These are phyloP conservation scores for Callorhinus ursinus DNA, from an alignment of 2,113 vertebrate species.

Conservation along the genomic window DNA sequence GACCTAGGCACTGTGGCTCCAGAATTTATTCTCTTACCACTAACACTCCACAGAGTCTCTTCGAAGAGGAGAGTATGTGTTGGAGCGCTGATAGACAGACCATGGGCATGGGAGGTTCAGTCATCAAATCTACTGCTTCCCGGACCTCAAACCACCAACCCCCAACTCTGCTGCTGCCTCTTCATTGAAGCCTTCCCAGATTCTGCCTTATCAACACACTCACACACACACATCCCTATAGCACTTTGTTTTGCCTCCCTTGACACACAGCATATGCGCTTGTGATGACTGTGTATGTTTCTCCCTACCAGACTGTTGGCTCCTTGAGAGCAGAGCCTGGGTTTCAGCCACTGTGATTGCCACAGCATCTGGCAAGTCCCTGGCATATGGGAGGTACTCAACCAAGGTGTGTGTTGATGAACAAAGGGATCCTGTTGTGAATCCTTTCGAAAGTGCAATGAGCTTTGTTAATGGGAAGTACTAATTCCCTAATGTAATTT, in stretches of 20 bases:
- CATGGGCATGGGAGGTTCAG: too few species aligned
- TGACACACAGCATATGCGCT: neutral
- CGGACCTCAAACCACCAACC: neutral
- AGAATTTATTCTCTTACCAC: neutral
- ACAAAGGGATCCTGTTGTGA: neutral
- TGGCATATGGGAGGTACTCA: neutral
- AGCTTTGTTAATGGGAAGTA: neutral
- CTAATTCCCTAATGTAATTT: neutral
- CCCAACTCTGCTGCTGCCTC: neutral
- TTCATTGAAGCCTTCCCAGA: neutral
- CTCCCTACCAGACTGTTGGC: neutral
- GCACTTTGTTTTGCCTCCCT: neutral
- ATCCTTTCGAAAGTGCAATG: neutral
- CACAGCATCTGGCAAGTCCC: conserved; percentile 17
- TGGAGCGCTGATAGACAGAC: neutral
- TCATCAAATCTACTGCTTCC: neutral
- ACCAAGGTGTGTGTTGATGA: neutral
- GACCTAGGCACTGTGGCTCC: neutral
- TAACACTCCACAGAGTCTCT: neutral
- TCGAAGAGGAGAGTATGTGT: neutral
- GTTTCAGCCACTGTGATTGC: neutral
- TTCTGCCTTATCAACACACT: neutral
- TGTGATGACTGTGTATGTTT: neutral
- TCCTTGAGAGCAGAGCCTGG: conserved; percentile 49
- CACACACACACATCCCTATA: neutral